Evolutionary conservation across 2,797 vertebrate species (phyloP).

Genomic region (Rachycentron canadum): DNA sequence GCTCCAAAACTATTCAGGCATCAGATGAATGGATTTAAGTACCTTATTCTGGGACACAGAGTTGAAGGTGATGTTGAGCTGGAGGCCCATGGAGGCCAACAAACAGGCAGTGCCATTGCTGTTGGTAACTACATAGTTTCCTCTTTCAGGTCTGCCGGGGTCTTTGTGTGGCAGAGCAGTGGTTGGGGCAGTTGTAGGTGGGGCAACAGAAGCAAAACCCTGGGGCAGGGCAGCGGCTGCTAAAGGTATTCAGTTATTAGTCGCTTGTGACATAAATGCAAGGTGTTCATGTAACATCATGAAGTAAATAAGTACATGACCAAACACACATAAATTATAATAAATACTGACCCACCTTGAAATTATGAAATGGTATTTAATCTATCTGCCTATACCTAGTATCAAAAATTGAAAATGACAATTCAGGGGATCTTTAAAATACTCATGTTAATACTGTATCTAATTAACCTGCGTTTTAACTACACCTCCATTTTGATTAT

Average conservation of each 20-base stretch:
- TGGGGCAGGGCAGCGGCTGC: constrained; percentile 73
- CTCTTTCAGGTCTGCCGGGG: constrained; percentile 78
- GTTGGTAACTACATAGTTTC: constrained; percentile 85
- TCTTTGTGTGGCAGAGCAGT: constrained; percentile 70
- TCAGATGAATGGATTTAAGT: neutral
- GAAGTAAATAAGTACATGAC: neutral
- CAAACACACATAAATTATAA: neutral
- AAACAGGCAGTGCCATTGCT: constrained; percentile 79
- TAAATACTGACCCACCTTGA: neutral
- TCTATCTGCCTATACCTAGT: no score
- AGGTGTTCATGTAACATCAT: neutral
- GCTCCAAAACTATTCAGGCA: neutral
- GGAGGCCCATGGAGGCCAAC: constrained; percentile 87
- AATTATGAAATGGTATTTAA: no score
- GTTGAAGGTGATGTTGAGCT: constrained; percentile 90
- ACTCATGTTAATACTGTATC: no score
- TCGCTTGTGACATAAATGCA: neutral
- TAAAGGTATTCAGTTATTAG: constrained; percentile 10
- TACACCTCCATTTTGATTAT: no score
- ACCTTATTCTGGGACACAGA: constrained; percentile 81
- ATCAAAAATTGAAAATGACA: no score
- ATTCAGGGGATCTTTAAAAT: no score
- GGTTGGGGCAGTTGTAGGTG: constrained; percentile 67
- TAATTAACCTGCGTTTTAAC: no score
- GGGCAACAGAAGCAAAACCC: constrained; percentile 68